Conservation (phyloP, 1,140 invertebrate genomes). For the Aphaenogaster rudis region DNA sequence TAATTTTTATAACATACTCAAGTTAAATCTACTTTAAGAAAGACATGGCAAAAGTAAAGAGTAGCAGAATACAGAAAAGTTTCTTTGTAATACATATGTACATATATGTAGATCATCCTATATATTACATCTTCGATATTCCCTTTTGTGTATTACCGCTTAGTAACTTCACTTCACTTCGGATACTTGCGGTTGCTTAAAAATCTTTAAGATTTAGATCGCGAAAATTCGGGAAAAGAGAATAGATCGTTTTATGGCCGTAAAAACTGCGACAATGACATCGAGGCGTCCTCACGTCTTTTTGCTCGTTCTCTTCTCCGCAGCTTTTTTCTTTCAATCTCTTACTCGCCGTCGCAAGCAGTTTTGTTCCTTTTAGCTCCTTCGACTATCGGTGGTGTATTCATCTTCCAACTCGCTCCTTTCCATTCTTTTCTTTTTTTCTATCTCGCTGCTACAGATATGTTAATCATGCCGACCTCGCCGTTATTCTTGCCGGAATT, state of each 20-base stretch:
- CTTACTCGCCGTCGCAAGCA: conserved; percentile 23
- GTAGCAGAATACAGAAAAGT: neutral
- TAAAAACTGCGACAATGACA: conserved; percentile 49
- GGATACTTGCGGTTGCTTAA: neutral
- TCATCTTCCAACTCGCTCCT: conserved; percentile 19
- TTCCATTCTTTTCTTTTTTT: conserved; percentile 4
- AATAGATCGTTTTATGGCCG: conserved; percentile 31
- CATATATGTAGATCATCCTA: neutral
- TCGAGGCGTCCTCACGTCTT: conserved; percentile 2
- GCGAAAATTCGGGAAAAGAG: neutral
- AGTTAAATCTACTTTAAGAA: neutral
- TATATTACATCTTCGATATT: neutral
- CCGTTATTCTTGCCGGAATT: conserved; percentile 47
- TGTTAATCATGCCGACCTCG: conserved; percentile 47
- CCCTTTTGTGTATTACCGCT: neutral
- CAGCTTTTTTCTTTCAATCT: conserved; percentile 52
- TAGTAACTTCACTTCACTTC: neutral
- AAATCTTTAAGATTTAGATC: conserved; percentile 32
- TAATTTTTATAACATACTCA: neutral
- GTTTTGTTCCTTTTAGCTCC: conserved; percentile 41
- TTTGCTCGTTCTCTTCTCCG: conserved; percentile 8
- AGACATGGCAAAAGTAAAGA: neutral
- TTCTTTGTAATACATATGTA: neutral
- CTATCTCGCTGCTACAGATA: conserved; percentile 46
- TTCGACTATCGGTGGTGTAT: conserved; percentile 54